phyloP scores from a whole-genome alignment of 30 jellyfish, hydroid and myxozoan genomes.

The Morbakka virulenta region DNA sequence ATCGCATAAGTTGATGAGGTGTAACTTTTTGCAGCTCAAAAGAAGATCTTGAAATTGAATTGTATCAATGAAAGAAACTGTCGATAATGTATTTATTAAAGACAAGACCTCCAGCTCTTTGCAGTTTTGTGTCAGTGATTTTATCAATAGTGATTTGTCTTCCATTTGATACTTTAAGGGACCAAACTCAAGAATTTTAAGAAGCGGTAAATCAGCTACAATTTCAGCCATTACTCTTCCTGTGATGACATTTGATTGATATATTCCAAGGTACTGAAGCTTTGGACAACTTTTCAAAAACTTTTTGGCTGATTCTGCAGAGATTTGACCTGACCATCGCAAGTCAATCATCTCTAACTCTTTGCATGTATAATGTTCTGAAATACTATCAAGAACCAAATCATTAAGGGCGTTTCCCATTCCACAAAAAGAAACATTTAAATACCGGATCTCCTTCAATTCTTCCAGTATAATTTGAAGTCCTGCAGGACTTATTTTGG shows the following conservation, averaged over 20 bases:
- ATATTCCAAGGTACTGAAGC: constrained; percentile 75
- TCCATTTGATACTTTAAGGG: constrained; percentile 63
- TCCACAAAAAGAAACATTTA: constrained; percentile 95
- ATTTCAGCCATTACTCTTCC: constrained; percentile 55
- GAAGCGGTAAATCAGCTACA: constrained; percentile 43
- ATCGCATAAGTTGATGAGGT: constrained; percentile 84
- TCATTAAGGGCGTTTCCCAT: constrained; percentile 95
- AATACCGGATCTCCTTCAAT: constrained; percentile 61
- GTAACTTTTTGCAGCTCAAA: constrained; percentile 12
- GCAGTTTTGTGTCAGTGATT: constrained; percentile 46
- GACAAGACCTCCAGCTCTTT: constrained; percentile 69
- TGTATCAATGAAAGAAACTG: constrained; percentile 30
- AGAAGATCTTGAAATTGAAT: constrained; percentile 50
- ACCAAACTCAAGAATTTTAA: constrained; percentile 80
- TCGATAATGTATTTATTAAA: constrained; percentile 68
- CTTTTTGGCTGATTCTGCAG: constrained; percentile 43
- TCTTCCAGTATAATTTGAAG: constrained; percentile 57
- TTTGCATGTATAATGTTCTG: constrained; percentile 39
- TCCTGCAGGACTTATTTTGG: constrained; percentile 80
- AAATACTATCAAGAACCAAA: constrained; percentile 47
- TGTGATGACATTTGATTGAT: constrained; percentile 74
- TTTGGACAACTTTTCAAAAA: constrained; percentile 63
- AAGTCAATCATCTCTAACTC: constrained; percentile 79
- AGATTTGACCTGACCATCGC: constrained; percentile 84
- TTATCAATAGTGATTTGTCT: constrained; percentile 41